phyloP scores from a whole-genome alignment of 2,113 vertebrate species.

The Dasyornis broadbenti region DNA sequence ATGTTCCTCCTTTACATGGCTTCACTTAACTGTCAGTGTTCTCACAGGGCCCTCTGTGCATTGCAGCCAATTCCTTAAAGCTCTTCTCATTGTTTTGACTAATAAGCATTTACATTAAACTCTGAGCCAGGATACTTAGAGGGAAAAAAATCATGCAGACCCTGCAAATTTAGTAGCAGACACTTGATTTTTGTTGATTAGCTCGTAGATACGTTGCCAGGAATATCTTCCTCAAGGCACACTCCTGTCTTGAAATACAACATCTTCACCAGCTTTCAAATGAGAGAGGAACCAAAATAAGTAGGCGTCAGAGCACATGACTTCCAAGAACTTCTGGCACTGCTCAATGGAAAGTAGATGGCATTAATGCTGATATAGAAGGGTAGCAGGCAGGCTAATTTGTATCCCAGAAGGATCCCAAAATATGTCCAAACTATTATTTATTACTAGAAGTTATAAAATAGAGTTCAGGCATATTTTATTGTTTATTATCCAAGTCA shows the following conservation, averaged over 20 bases:
- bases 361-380: neutral
- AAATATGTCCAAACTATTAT: neutral
- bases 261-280: neutral
- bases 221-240: neutral
- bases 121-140: neutral
- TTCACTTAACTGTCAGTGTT: neutral
- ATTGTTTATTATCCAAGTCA: slow-evolving; percentile 20
- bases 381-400: neutral
- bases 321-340: slow-evolving; percentile 14
- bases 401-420: neutral
- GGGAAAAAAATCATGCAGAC: neutral
- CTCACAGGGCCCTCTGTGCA: neutral
- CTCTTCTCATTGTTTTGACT: slow-evolving; percentile 23
- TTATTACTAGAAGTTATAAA: slow-evolving; percentile 22
- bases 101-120: neutral
- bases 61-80: neutral
- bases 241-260: neutral
- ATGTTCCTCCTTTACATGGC: neutral
- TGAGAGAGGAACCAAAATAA: neutral
- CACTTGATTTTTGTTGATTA: slow-evolving; percentile 6
- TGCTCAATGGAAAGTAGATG: neutral
- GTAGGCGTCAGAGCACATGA: neutral
- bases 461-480: neutral
- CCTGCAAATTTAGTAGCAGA: slow-evolving; percentile 25
- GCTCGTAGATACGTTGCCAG: neutral